A percentile compares a stretch with the other conserved stretches of the same genome.
Conservation (phyloP, 2,888 invertebrate species). For the Macrostomum cliftonense region DNA sequence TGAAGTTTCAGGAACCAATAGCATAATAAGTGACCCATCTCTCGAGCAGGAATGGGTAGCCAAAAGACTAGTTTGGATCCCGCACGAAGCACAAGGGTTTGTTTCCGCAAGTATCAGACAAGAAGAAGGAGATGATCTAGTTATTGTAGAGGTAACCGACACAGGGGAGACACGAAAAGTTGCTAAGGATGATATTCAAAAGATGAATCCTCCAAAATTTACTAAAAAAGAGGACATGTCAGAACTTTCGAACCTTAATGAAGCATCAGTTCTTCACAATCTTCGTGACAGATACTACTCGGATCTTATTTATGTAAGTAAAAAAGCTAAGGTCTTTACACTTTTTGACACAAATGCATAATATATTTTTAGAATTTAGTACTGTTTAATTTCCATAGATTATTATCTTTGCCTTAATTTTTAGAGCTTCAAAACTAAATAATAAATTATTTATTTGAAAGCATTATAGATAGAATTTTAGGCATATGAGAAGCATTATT, state of each 20-base stretch:
- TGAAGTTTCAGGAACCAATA: too few relatives aligned
- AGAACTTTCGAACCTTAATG: conserved; percentile 94
- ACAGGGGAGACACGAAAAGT: conserved; percentile 78
- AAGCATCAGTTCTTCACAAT: conserved; percentile 96
- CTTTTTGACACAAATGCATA: too few relatives aligned
- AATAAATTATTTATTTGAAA: neutral
- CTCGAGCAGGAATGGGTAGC: conserved; percentile 98
- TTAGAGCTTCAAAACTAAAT: conserved; percentile 1
- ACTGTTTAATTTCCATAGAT: too few relatives aligned
- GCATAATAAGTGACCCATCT: conserved; percentile 51
- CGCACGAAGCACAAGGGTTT: conserved; percentile 87
- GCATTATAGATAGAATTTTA: neutral
- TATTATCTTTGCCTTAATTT: neutral
- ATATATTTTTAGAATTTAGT: too few relatives aligned
- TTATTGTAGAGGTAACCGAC: conserved; percentile 88
- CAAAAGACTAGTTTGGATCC: conserved; percentile 94
- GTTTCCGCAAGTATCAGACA: conserved; percentile 86
- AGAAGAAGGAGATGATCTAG: conserved; percentile 65
- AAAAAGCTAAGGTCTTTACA: too few relatives aligned
- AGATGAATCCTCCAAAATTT: conserved; percentile 99
- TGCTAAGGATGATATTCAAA: conserved; percentile 91
- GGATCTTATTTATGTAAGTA: conserved; percentile 96
- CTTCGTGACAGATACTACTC: conserved; percentile 98
- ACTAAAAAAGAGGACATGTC: conserved; percentile 99
- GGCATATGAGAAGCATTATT: too few relatives aligned